A percentile compares a stretch with the other conserved stretches of the same genome.
Evolutionary conservation across 2,888 invertebrate genomes (phyloP).

Genomic region (Reticulitermes lucifugus): DNA sequence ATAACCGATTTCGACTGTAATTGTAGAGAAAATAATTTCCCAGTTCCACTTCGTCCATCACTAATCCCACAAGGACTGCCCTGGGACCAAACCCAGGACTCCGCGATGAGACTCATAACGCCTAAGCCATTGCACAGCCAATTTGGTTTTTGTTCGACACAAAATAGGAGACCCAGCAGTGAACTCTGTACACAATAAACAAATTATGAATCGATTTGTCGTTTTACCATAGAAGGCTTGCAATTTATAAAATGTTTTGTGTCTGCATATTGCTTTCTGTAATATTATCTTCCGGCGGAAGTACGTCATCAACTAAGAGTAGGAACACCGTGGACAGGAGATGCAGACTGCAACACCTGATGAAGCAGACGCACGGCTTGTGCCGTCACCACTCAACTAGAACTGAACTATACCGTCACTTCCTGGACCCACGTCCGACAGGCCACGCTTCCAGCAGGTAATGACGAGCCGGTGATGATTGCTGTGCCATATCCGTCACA

Average conservation of each 20-base stretch:
- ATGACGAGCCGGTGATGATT: neutral
- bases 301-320: conserved; percentile 16
- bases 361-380: conserved; percentile 9
- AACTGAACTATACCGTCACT: conserved; percentile 20
- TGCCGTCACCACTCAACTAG: conserved; percentile 13
- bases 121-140: too few species aligned
- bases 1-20: too few species aligned
- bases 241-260: neutral
- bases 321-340: conserved; percentile 2
- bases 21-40: too few species aligned
- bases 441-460: neutral
- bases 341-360: conserved; percentile 15
- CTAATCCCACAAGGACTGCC: too few species aligned
- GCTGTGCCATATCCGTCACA: neutral
- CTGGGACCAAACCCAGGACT: too few species aligned
- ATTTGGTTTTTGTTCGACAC: too few species aligned
- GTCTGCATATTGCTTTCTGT: conserved; percentile 13
- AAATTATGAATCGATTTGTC: neutral
- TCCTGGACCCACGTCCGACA: neutral
- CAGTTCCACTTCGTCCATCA: too few species aligned
- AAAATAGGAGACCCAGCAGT: too few species aligned
- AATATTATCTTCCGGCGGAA: conserved; percentile 34
- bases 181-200: too few species aligned
- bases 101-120: too few species aligned
- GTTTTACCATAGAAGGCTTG: neutral